phyloP scores from a whole-genome alignment of 2,797 vertebrate species.

The Scyliorhinus canicula region DNA sequence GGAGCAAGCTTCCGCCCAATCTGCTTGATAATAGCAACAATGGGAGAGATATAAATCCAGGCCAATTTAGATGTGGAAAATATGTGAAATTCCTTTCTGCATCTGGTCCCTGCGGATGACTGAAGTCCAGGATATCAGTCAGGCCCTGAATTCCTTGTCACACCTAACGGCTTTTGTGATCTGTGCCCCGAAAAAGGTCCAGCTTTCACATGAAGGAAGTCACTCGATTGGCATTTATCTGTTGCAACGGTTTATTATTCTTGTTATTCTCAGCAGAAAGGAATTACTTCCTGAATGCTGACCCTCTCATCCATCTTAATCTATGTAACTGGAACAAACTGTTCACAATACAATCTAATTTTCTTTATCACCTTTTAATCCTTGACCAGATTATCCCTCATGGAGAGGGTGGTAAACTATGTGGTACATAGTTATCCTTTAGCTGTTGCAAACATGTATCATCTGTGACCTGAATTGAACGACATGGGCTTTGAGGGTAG shows the following conservation, averaged over 20 bases:
- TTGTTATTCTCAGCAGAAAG: not conserved
- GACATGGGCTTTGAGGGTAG: not conserved
- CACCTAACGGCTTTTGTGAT: not conserved
- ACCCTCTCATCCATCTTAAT: not conserved
- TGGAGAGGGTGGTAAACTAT: not conserved
- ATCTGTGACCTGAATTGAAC: not conserved
- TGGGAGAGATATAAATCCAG: not conserved
- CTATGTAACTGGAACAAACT: not conserved
- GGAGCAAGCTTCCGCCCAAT: not conserved
- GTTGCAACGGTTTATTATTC: not conserved
- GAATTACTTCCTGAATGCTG: not conserved
- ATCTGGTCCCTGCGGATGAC: not conserved
- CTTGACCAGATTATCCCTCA: not conserved
- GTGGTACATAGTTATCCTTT: not conserved
- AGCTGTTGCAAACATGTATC: not conserved
- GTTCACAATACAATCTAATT: not conserved
- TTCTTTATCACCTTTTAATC: not conserved
- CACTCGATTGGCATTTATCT: not conserved
- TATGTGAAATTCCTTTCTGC: not conserved
- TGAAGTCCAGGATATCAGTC: not conserved
- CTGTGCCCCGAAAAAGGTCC: not conserved
- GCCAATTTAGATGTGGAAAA: not conserved
- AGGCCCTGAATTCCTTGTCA: not conserved
- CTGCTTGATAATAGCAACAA: not conserved
- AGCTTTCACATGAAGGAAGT: not conserved